These are phyloP conservation scores for Peromyscus eremicus DNA, from an alignment of 2,797 vertebrate species.

Conservation along the genomic window DNA sequence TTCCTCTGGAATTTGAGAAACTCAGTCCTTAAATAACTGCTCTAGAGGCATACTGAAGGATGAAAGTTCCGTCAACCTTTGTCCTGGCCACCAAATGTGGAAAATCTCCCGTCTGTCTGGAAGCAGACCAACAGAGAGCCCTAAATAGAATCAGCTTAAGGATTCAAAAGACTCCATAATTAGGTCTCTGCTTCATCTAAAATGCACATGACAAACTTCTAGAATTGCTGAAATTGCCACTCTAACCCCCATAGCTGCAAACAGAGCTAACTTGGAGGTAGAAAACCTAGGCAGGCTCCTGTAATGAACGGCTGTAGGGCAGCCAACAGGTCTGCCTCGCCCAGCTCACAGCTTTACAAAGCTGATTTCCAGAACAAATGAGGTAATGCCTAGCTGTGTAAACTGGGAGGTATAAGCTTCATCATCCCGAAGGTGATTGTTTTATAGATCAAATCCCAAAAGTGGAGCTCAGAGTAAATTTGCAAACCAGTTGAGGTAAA, in stretches of 20 bases:
- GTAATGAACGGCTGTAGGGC: not conserved
- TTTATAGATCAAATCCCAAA: not conserved
- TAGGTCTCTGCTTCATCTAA: constrained; percentile 68
- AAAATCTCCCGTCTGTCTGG: constrained; percentile 64
- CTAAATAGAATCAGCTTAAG: constrained; percentile 71
- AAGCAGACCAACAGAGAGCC: constrained; percentile 65
- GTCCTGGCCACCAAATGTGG: constrained; percentile 52
- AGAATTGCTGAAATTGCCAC: constrained; percentile 27
- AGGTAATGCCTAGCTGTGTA: not conserved
- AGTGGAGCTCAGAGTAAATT: not conserved
- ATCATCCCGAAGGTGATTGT: not conserved
- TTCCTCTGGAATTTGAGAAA: constrained; percentile 37
- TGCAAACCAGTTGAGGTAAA: not conserved
- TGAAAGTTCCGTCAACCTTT: constrained; percentile 52
- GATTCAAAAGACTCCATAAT: constrained; percentile 60
- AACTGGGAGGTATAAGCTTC: not conserved
- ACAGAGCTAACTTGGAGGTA: not conserved
- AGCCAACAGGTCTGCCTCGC: not conserved
- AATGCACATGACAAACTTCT: constrained; percentile 53
- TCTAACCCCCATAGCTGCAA: not conserved
- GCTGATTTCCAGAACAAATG: not conserved
- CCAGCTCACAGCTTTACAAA: not conserved
- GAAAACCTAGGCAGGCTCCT: not conserved
- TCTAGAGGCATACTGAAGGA: constrained; percentile 2
- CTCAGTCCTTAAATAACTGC: constrained; percentile 33